Evolutionary conservation across 2,888 invertebrate species (phyloP).

Genomic region (Athripsodes cinereus): DNA sequence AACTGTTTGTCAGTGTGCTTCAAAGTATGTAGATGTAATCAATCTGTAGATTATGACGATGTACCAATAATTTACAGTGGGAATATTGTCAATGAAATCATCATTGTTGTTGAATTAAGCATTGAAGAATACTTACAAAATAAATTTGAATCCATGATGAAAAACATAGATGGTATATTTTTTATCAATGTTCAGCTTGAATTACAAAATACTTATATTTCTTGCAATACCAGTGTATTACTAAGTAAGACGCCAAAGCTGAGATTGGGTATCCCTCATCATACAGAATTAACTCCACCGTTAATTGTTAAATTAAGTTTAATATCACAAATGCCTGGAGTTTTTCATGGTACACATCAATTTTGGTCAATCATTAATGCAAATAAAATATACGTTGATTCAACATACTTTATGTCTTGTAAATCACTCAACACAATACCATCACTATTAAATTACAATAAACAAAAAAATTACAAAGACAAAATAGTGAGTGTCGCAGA

Average conservation of each 20-base stretch:
- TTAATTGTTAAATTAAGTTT: background rate
- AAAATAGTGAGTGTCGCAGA: background rate
- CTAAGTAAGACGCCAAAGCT: background rate
- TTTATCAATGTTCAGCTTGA: conserved; percentile 3
- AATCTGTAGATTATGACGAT: background rate
- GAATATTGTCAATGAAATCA: background rate
- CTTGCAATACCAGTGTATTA: background rate
- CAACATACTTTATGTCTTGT: conserved; percentile 3
- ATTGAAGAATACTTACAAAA: conserved; percentile 10
- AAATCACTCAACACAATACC: conserved; percentile 5
- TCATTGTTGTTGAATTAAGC: conserved; percentile 7
- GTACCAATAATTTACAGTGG: background rate
- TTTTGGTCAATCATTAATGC: conserved; percentile 13
- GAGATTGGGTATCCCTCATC: background rate
- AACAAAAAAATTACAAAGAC: background rate
- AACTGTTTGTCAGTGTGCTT: background rate
- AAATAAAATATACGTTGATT: conserved; percentile 3
- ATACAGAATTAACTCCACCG: conserved; percentile 3
- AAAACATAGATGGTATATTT: conserved; percentile 3
- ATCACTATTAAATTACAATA: background rate
- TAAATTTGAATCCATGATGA: conserved; percentile 11
- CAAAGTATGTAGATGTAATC: background rate
- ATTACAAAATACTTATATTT: background rate
- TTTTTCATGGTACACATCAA: conserved; percentile 1
- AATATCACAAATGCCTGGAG: conserved; percentile 9